phyloP scores from a whole-genome alignment of 2,888 invertebrate genomes.

The Diadegma fenestrale region DNA sequence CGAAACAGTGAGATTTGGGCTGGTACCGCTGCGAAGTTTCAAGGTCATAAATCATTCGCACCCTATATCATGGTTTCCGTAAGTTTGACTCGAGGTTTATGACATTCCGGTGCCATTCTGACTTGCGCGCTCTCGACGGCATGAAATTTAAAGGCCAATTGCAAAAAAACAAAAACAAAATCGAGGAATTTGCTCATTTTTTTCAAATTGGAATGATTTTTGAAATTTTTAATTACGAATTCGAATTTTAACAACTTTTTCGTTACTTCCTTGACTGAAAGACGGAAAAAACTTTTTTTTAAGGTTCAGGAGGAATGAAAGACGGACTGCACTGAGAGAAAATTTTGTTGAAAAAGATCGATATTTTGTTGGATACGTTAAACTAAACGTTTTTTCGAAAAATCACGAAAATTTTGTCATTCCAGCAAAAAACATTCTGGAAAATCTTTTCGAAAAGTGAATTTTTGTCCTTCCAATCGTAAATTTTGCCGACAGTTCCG shows the following conservation, averaged over 20 bases:
- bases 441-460: too few species aligned
- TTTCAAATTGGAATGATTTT: not conserved
- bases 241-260: not conserved
- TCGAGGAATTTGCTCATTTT: not conserved
- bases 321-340: too few species aligned
- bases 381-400: too few species aligned
- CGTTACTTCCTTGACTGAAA: not conserved
- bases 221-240: not conserved
- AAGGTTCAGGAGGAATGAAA: not conserved
- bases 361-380: too few species aligned
- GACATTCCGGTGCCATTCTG: slow-evolving; percentile 1
- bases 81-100: not conserved
- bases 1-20: slow-evolving; percentile 5
- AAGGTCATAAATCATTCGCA: slow-evolving; percentile 33
- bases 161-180: not conserved
- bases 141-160: not conserved
- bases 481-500: too few species aligned
- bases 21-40: slow-evolving; percentile 47
- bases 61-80: not conserved
- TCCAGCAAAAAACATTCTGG: too few species aligned
- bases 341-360: too few species aligned
- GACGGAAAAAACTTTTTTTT: not conserved
- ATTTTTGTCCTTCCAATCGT: too few species aligned
- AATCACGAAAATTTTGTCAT: too few species aligned
- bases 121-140: too few species aligned